Evolutionary conservation across 2,113 vertebrate genomes (phyloP), one percentile per base, ranked within the genome.

Genomic region (Hemiscyllium ocellatum): DNA sequence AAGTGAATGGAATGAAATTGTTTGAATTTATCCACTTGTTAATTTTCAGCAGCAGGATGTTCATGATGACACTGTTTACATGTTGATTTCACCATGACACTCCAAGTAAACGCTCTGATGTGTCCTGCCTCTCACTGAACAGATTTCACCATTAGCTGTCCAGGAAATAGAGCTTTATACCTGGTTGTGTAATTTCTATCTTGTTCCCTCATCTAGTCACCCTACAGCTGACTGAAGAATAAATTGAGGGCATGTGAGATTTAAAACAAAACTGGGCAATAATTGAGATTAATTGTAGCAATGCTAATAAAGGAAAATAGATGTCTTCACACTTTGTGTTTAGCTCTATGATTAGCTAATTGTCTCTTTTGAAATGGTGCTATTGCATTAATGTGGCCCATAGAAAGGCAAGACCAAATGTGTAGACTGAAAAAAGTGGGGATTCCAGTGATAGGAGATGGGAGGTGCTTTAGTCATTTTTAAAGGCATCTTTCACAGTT

Each of bases 91-190:
- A 29, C 20, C 26, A 0, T 90, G 87, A 61, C 0, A 12, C 56
- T 90, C 26, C 56, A 52, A 90, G 87, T 90, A 90, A 90, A 90
- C 52, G 52, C 87, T 90, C 52, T 61, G 52, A 90, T 90, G 87
- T 52, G 26, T 61, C 50, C 87, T 90, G 87, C 26, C 1, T 6
- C 50, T 90, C 68, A 69, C 3, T 69, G 68, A 69, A 69, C 68
- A 69, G n/a, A 85, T 85, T 85, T 85, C 12, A 29, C 86, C 52
- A 89, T 89, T 33, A 65, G 56, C 24, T 65, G 37, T 5, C 6
- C 4, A 22, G 22, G 50, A 15, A 56, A 4, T 61, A 29, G 86
- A 4, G 12, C 26, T 56, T 90, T 19, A 83, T 4, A 61, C 10
- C 2, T 87, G 10, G 26, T 10, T 29, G 4, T 26, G 15, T 26